Evolutionary conservation across 2,888 invertebrate genomes (phyloP), one percentile per base, ranked within the genome.

Genomic region (Leptopilina syphax): DNA sequence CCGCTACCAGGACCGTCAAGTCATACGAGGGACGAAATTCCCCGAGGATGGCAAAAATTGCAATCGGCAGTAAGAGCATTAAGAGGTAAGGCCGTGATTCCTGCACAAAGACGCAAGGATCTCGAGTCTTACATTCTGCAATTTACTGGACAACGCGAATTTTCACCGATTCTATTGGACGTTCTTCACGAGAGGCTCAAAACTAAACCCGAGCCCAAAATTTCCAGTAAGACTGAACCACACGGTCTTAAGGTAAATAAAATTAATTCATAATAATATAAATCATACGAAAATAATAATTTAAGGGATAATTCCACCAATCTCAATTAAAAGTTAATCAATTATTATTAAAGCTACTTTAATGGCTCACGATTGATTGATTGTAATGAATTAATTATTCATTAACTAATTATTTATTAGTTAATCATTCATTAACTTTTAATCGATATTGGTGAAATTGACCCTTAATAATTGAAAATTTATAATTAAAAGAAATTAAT

Each of bases 51-150:
- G 83, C 94, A 94, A 80, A 93, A 93, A 84, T 89, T 95, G 1
- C 93, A 93, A 54, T 94, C 94, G 0, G 94, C 94, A 0, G 95
- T 94, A 0, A 93, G 94, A 76, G 95, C 95, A 0, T 90, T 95
- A 0, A 88, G 93, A 0, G 88, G 91, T 82, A 89, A 86, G 57
- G 77, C 84, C 12, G 67, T 82, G 50, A 83, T 91, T 78, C 90
- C 91, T 9, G 81, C 80, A 10, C 82, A 82, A 67, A 87, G 89
- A 65, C 88, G 87, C 41, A 83, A 83, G 81, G 89, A 91, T 81
- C 82, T 91, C n/a, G 90, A 91, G 79, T 77, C 79, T 8, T 89
- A 84, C 54, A 82, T 92, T 79, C 76, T 84, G 24, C 84, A 88
- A 77, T 86, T 83, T 63, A 89, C 90, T 27, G 88, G 87, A 57